Conservation (phyloP, 2,113 vertebrate genomes). For the Scopus umbretta region DNA sequence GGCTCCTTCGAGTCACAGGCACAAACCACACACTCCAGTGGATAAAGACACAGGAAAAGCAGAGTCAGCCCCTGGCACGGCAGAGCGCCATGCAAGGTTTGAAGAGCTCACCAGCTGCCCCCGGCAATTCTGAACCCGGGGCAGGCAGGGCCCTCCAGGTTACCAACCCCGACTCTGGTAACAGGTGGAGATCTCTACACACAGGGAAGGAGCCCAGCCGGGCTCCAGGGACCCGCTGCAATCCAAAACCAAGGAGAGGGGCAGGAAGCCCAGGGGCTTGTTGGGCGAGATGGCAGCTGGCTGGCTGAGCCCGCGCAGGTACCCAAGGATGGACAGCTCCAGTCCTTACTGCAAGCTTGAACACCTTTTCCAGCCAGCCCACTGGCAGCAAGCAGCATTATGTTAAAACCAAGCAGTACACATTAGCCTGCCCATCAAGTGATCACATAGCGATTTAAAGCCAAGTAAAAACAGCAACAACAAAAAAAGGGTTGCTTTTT, state of each 20-base stretch:
- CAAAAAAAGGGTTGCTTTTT: neutral
- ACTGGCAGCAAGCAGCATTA: neutral
- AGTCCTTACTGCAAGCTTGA: fast-evolving
- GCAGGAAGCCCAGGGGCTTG: fast-evolving
- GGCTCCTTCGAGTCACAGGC: neutral
- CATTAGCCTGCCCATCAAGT: neutral
- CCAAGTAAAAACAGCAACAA: neutral
- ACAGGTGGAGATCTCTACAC: fast-evolving
- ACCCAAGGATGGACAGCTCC: neutral
- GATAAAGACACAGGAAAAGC: neutral
- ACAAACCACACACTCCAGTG: neutral
- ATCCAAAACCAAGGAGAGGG: neutral
- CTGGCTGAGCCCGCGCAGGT: fast-evolving
- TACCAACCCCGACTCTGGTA: fast-evolving
- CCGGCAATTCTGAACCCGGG: fast-evolving
- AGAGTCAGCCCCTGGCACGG: fast-evolving
- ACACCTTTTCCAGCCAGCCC: fast-evolving
- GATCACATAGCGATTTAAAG: fast-evolving
- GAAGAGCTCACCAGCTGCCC: neutral
- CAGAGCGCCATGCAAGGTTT: fast-evolving
- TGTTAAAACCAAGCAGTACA: neutral
- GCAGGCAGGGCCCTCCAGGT: fast-evolving
- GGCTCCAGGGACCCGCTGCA: fast-evolving
- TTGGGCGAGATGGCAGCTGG: fast-evolving
- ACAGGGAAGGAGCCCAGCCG: fast-evolving